Evolutionary conservation across 2,888 invertebrate species (phyloP).

Genomic region (Dione vanillae): DNA sequence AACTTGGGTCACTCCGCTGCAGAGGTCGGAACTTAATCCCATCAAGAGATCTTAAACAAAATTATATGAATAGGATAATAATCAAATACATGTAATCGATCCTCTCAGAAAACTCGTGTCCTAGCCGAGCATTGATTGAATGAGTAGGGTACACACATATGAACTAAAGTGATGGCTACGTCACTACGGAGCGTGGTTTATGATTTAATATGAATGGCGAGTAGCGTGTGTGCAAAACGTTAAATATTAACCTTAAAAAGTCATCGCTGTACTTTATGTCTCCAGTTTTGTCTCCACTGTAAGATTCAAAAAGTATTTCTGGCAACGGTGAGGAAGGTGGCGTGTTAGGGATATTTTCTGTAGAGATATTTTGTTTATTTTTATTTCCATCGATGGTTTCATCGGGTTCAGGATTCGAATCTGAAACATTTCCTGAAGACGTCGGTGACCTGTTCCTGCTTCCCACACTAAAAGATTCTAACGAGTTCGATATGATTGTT

Average conservation of each 20-base stretch:
- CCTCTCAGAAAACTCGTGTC: slow-evolving; percentile 57
- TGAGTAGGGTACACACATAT: slow-evolving; percentile 52
- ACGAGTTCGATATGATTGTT: slow-evolving; percentile 72
- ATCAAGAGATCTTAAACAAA: slow-evolving; percentile 86
- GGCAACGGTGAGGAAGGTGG: slow-evolving; percentile 67
- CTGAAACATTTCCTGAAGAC: slow-evolving; percentile 73
- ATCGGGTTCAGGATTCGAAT: slow-evolving; percentile 62
- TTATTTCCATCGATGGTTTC: slow-evolving; percentile 55
- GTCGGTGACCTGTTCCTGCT: slow-evolving; percentile 75
- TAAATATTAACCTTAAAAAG: slow-evolving; percentile 81
- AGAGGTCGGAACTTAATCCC: slow-evolving; percentile 86
- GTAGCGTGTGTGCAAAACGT: slow-evolving; percentile 48
- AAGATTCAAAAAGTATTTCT: slow-evolving; percentile 82
- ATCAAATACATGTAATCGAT: slow-evolving; percentile 67
- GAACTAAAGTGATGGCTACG: slow-evolving; percentile 56
- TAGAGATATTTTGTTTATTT: slow-evolving; percentile 70
- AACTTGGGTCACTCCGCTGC: slow-evolving; percentile 86
- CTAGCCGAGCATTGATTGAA: slow-evolving; percentile 67
- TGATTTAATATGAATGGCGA: slow-evolving; percentile 54
- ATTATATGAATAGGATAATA: slow-evolving; percentile 67
- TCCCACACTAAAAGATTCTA: slow-evolving; percentile 74
- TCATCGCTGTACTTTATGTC: slow-evolving; percentile 71
- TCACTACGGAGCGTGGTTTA: slow-evolving; percentile 63
- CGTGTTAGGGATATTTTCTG: slow-evolving; percentile 77
- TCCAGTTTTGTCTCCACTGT: slow-evolving; percentile 75